phyloP scores from a whole-genome alignment of 2,888 invertebrate genomes.

The Acleris emargana region DNA sequence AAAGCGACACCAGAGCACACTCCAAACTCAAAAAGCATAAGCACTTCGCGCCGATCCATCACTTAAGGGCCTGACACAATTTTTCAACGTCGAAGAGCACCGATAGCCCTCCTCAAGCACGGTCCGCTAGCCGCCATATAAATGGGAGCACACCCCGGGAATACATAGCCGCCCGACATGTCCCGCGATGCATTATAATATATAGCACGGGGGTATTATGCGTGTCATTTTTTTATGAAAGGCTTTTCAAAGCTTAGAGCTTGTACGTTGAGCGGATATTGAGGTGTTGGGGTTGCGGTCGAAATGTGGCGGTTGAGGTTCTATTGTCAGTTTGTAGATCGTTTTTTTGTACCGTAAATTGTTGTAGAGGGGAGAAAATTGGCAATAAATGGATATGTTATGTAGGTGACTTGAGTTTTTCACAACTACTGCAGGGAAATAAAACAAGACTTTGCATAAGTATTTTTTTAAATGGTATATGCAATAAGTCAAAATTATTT shows the following conservation, averaged over 20 bases:
- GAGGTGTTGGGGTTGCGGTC: neutral
- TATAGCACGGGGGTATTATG: constrained; percentile 65
- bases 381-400: too few species aligned
- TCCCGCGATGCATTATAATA: constrained; percentile 77
- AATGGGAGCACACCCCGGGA: constrained; percentile 55
- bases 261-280: constrained; percentile 3
- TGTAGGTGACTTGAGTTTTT: too few species aligned
- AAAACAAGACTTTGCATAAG: too few species aligned
- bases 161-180: constrained; percentile 62
- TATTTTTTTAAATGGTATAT: too few species aligned
- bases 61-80: constrained; percentile 59
- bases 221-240: constrained; percentile 58
- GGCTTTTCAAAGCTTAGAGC: constrained; percentile 36
- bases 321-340: too few species aligned
- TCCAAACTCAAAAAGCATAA: constrained; percentile 27
- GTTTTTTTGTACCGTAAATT: too few species aligned
- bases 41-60: constrained; percentile 41
- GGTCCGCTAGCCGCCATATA: constrained; percentile 74
- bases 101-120: constrained; percentile 63
- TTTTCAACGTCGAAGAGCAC: constrained; percentile 72
- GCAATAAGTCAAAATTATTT: too few species aligned
- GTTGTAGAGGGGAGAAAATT: too few species aligned
- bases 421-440: too few species aligned
- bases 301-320: too few species aligned
- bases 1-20: neutral